Conservation (phyloP, 2,797 vertebrate species). For the Darevskia mixta region DNA sequence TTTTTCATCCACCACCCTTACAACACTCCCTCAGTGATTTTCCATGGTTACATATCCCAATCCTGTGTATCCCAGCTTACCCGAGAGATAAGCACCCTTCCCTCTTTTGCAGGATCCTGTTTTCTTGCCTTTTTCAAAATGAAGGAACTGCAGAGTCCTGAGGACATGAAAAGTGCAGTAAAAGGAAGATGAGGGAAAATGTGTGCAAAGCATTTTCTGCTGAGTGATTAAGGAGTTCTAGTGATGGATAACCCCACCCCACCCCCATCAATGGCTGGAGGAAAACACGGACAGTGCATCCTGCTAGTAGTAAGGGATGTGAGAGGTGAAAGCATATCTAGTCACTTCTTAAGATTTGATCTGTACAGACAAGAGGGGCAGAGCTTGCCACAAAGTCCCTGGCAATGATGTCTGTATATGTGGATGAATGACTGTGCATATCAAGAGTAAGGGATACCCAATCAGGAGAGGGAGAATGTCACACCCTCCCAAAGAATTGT, state of each 20-base stretch:
- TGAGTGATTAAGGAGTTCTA: conserved; percentile 70
- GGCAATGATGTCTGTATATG: fast-evolving
- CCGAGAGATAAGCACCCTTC: background rate
- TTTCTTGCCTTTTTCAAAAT: background rate
- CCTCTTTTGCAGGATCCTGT: background rate
- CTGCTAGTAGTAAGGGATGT: background rate
- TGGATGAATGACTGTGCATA: background rate
- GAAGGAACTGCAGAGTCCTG: conserved; percentile 59
- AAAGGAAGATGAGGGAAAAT: conserved; percentile 49
- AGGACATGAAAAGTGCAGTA: conserved; percentile 73
- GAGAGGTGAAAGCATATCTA: conserved; percentile 23
- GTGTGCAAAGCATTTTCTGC: conserved; percentile 67
- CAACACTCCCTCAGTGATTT: background rate
- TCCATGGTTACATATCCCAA: conserved; percentile 1
- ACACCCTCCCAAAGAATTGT: too few relatives aligned
- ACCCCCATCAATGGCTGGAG: conserved; percentile 68
- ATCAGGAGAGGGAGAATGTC: background rate
- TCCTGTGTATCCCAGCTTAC: conserved; percentile 3
- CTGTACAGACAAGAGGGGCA: background rate
- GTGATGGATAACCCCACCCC: conserved; percentile 59
- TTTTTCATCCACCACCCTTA: background rate
- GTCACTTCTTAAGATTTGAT: background rate
- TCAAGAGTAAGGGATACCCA: background rate
- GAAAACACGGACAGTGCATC: conserved; percentile 39
- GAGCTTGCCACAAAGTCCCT: background rate